Conservation (phyloP, 2,797 vertebrate species). For the Poecilia picta region DNA sequence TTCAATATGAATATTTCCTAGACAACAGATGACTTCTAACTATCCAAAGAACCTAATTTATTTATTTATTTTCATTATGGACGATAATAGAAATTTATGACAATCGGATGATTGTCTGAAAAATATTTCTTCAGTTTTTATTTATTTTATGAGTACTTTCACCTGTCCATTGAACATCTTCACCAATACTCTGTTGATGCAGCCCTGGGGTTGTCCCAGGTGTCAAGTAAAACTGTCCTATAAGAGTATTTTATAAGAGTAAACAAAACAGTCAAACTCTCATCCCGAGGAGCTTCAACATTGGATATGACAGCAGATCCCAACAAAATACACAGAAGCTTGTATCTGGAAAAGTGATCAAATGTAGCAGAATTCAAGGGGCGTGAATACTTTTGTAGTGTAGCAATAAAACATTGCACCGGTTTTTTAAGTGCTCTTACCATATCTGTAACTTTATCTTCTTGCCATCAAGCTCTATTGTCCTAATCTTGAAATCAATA, state of each 20-base stretch:
- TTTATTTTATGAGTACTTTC: too few relatives aligned
- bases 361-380: not conserved
- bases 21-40: not conserved
- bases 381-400: not conserved
- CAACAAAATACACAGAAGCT: not conserved
- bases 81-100: too few relatives aligned
- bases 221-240: too few relatives aligned
- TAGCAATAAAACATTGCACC: not conserved
- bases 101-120: too few relatives aligned
- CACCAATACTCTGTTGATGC: too few relatives aligned
- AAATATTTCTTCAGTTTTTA: too few relatives aligned
- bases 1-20: not conserved
- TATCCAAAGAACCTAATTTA: too few relatives aligned
- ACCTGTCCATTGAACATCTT: too few relatives aligned
- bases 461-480: slow-evolving; percentile 97
- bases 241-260: too few relatives aligned
- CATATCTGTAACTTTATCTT: slow-evolving; percentile 98
- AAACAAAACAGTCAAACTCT: not conserved
- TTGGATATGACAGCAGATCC: not conserved
- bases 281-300: not conserved
- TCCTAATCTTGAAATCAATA: slow-evolving; percentile 98
- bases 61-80: too few relatives aligned
- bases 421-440: slow-evolving; percentile 73
- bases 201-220: too few relatives aligned
- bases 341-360: not conserved